These are phyloP conservation scores for Morinoia aosen DNA, from an alignment of 2,888 invertebrate species.

Conservation along the genomic window DNA sequence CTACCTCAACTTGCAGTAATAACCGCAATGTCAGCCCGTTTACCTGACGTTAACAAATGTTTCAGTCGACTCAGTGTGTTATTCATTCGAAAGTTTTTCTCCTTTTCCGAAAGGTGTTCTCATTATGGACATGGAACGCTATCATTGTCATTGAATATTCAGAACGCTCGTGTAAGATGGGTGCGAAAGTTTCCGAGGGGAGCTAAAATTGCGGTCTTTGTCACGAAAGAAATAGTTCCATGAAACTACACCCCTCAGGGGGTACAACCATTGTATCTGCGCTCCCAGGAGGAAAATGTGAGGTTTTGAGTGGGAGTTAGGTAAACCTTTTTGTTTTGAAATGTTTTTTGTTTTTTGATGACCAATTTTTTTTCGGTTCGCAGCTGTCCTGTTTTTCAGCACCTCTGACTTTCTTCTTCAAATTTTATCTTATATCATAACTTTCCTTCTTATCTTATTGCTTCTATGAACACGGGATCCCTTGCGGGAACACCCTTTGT, in stretches of 20 bases:
- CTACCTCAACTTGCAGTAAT: background rate
- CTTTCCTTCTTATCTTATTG: too few relatives aligned
- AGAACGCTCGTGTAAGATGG: background rate
- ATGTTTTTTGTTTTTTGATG: too few relatives aligned
- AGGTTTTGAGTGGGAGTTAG: too few relatives aligned
- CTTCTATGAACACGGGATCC: too few relatives aligned
- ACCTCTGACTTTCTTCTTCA: too few relatives aligned
- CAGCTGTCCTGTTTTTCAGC: too few relatives aligned
- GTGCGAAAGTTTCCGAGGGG: background rate
- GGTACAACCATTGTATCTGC: too few relatives aligned
- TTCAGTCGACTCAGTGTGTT: background rate
- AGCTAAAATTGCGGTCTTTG: background rate
- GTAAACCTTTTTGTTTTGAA: too few relatives aligned
- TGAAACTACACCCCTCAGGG: background rate
- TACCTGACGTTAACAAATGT: background rate
- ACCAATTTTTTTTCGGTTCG: too few relatives aligned
- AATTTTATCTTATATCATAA: too few relatives aligned
- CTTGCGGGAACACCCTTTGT: too few relatives aligned
- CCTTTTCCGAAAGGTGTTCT: background rate
- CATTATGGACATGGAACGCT: background rate
- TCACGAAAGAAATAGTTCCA: background rate
- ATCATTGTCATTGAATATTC: background rate
- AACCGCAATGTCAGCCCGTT: background rate
- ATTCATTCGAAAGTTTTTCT: background rate
- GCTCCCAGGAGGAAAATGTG: too few relatives aligned